Base-by-base conservation (phyloP, 2,888 invertebrate genomes). In the Cryptocephalus primarius region DNA sequence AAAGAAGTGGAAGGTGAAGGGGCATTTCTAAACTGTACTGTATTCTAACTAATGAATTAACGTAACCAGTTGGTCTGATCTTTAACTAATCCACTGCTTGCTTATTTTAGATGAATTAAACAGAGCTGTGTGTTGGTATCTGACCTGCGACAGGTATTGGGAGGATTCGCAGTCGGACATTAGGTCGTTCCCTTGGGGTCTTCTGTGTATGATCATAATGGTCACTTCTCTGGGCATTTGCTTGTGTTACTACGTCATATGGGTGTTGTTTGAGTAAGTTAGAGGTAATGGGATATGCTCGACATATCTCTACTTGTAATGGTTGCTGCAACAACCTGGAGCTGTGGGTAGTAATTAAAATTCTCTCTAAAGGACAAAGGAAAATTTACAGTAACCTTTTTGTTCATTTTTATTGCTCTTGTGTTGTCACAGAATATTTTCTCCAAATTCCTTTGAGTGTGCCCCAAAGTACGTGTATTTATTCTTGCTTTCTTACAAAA, bases 131-230 rank as follows among this genome's bases (percentile, higher is more conserved):
- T 93, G 93, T 69, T 91, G 91, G 84, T 92, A 90, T 71, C 73
- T 93, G 62, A 89, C 89, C 54, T 93, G 93, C 65, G 90, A 91
- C 66, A 82, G 87, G 52, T 92, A 90, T 70, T 92, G 91, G 90
- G 89, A 92, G 69, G 88, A 89, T 68, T 75, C 77, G 3, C 82
- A 85, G 52, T 77, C 80, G 9, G 80, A 83, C 54, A 78, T 83
- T 43, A 78, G 85, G 57, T 82, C 81, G 53, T 88, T 89, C 65
- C 88, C 89, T 32, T 88, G 88, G 86, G 87, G 87, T 42, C 74
- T 81, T 43, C 71, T 81, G 44, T 79, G 88, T 57, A 83, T 89
- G 52, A 78, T 88, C 41, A 82, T 88, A 52, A 83, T 88, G 62
- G 81, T 90, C 43, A 76, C 90, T 40, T 85, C 88, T 39, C 76